phyloP scores from a whole-genome alignment of 2,888 invertebrate species.

The Dasysyrphus albostriatus region DNA sequence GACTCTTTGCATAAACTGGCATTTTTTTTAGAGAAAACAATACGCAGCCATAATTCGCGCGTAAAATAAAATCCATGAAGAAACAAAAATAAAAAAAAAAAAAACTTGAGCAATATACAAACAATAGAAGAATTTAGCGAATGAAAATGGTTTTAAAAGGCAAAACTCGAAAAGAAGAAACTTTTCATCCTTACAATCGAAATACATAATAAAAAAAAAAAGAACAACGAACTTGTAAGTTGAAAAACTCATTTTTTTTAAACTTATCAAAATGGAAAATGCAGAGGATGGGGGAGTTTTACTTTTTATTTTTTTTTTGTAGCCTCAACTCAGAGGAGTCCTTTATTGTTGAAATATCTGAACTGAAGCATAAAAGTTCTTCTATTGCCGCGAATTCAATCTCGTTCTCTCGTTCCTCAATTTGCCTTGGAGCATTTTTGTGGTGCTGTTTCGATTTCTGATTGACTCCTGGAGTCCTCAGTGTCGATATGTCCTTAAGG shows the following conservation, averaged over 20 bases:
- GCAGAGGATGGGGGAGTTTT: background rate
- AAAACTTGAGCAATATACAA: slow-evolving; percentile 31
- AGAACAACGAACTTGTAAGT: slow-evolving; percentile 49
- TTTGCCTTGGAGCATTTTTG: slow-evolving; percentile 42
- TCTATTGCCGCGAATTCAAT: slow-evolving; percentile 55
- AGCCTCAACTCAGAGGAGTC: background rate
- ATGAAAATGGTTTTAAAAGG: slow-evolving; percentile 10
- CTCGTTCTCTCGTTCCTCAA: slow-evolving; percentile 44
- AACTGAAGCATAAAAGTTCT: slow-evolving; percentile 20
- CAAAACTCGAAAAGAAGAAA: slow-evolving; percentile 33
- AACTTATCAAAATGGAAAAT: slow-evolving; percentile 56
- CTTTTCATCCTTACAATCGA: slow-evolving; percentile 31
- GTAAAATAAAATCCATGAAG: slow-evolving; percentile 30
- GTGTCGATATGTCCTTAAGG: slow-evolving; percentile 53
- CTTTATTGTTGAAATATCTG: background rate
- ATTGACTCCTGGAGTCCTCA: slow-evolving; percentile 52
- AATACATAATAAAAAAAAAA: slow-evolving; percentile 9
- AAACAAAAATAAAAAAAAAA: slow-evolving; percentile 13
- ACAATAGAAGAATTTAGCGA: slow-evolving; percentile 61
- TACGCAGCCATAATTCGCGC: slow-evolving; percentile 55
- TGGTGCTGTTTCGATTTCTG: slow-evolving; percentile 59
- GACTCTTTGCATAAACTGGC: slow-evolving; percentile 70
- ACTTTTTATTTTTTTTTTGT: background rate
- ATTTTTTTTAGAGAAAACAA: slow-evolving; percentile 45
- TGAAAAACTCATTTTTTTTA: slow-evolving; percentile 65